Conservation (phyloP, 1,140 invertebrate genomes). For the Reticulitermes speratus region DNA sequence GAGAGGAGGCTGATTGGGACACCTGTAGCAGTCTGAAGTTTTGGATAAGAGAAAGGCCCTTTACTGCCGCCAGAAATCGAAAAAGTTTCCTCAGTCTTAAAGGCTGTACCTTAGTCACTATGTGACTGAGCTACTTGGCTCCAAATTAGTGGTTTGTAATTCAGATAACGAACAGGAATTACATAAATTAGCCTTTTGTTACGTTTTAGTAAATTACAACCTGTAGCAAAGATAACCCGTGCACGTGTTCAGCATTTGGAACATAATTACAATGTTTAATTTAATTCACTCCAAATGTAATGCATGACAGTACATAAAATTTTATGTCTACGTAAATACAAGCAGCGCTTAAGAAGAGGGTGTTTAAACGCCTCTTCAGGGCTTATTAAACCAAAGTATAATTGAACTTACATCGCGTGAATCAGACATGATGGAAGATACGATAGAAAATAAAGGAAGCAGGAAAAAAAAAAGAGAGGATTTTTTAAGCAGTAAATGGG, state of each 20-base stretch:
- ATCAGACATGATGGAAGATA: background rate
- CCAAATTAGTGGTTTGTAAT: background rate
- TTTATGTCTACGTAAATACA: background rate
- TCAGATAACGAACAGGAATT: background rate
- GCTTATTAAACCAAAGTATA: background rate
- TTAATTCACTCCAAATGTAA: background rate
- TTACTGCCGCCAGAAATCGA: no score
- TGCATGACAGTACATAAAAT: background rate
- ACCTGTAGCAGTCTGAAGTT: no score
- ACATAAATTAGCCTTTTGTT: background rate
- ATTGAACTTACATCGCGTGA: background rate
- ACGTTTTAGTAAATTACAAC: background rate
- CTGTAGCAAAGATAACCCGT: background rate
- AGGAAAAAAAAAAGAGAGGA: background rate
- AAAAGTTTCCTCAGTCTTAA: no score
- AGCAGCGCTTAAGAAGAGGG: background rate
- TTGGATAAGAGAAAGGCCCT: no score
- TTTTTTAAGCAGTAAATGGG: background rate
- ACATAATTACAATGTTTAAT: background rate
- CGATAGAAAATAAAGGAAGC: background rate
- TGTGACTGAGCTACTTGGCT: no score
- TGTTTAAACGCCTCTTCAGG: background rate
- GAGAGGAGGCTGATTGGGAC: no score
- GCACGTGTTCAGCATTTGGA: background rate
- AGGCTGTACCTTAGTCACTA: no score